A percentile compares a stretch with the other conserved stretches of the same genome.
Evolutionary conservation across 2,797 vertebrate genomes (phyloP).

Genomic region (Nannoperca obscura): DNA sequence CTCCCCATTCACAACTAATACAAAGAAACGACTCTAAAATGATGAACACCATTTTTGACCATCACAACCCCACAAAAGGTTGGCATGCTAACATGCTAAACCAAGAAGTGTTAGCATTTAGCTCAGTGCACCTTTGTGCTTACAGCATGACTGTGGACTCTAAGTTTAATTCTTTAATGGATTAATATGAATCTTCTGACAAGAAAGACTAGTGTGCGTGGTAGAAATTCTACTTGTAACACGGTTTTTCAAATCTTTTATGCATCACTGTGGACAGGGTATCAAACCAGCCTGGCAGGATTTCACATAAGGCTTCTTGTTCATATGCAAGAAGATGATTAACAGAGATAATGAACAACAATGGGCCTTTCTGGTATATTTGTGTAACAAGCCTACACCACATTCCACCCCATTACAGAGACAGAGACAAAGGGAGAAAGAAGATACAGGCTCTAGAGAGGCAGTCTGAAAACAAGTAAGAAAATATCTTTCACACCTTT

Average conservation of each 20-base stretch:
- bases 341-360: conserved; percentile 32
- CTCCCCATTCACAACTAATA: background rate
- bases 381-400: background rate
- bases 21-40: background rate
- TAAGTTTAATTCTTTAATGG: background rate
- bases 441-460: background rate
- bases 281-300: conserved; percentile 12
- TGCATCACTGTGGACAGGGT: background rate
- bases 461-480: background rate
- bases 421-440: background rate
- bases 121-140: background rate
- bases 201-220: background rate
- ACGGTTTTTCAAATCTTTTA: background rate
- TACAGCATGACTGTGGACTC: background rate
- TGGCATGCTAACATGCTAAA: background rate
- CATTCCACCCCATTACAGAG: background rate
- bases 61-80: too few species aligned
- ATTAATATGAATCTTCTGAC: background rate
- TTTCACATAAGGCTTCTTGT: conserved; percentile 20
- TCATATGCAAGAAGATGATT: conserved; percentile 26
- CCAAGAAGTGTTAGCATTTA: background rate
- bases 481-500: conserved; percentile 21
- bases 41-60: background rate
- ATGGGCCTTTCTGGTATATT: background rate
- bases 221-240: background rate